phyloP scores from a whole-genome alignment of 2,113 vertebrate genomes.

The Charadrius vociferus region DNA sequence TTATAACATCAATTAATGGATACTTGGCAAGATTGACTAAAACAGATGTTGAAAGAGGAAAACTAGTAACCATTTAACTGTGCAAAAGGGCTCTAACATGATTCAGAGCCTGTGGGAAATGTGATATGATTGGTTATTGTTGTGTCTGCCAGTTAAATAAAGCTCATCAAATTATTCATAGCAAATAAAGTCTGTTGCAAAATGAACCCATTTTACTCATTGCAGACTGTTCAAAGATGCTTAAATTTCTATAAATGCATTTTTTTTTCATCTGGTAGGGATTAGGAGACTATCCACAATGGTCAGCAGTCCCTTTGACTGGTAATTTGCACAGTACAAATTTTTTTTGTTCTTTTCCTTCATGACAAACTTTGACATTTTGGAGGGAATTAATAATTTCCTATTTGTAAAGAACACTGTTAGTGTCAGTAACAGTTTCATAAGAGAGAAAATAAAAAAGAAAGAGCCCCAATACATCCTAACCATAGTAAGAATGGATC shows the following conservation, averaged over 20 bases:
- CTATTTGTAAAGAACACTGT: not conserved
- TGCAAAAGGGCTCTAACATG: not conserved
- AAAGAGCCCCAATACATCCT: not conserved
- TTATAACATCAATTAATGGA: not conserved
- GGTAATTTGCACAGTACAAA: not conserved
- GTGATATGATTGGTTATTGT: not conserved
- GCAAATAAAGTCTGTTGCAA: slow-evolving; percentile 31
- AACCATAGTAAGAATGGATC: not conserved
- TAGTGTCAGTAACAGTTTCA: not conserved
- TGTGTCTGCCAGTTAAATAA: slow-evolving; percentile 50
- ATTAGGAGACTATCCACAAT: not conserved
- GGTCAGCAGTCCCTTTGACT: not conserved
- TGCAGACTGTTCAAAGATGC: not conserved
- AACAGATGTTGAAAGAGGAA: slow-evolving; percentile 29
- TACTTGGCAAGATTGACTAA: not conserved
- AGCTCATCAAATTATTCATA: slow-evolving; percentile 11
- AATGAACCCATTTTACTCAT: slow-evolving; percentile 1
- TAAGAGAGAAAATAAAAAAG: not conserved
- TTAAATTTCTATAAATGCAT: not conserved
- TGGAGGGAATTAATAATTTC: not conserved
- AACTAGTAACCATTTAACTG: slow-evolving; percentile 6
- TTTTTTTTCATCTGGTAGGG: not conserved
- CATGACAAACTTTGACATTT: not conserved
- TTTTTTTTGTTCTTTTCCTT: not conserved
- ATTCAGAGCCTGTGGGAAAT: slow-evolving; percentile 3